Evolutionary conservation across 2,797 vertebrate genomes (phyloP).

Genomic region (Hydrolagus colliei): DNA sequence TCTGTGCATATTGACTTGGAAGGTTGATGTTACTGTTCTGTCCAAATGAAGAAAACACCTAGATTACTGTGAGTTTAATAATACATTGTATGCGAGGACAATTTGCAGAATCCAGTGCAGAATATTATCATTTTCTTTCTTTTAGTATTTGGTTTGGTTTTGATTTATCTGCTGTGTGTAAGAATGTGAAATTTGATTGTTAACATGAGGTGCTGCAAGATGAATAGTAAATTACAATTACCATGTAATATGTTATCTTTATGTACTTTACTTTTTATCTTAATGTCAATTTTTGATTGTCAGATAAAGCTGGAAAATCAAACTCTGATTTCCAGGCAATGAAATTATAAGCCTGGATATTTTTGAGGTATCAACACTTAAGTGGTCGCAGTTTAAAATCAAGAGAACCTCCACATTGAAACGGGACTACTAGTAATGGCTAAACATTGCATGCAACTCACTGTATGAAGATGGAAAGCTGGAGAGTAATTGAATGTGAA

Average conservation of each 20-base stretch:
- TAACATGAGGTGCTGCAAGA: neutral
- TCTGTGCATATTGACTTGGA: neutral
- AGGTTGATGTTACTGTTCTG: too few relatives aligned
- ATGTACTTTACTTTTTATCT: neutral
- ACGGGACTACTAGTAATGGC: conserved; percentile 41
- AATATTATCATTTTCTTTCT: neutral
- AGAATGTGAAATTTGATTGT: neutral
- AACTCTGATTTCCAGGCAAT: conserved; percentile 36
- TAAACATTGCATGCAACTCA: conserved; percentile 41
- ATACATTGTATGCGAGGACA: neutral
- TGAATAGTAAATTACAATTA: neutral
- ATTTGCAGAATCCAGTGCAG: neutral
- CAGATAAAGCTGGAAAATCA: conserved; percentile 38
- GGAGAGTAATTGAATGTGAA: conserved; percentile 40
- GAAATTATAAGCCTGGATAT: conserved; percentile 41
- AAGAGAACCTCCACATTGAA: conserved; percentile 37
- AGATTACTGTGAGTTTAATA: neutral
- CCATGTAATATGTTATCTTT: neutral
- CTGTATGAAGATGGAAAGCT: conserved; percentile 41
- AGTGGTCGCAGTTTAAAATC: conserved; percentile 33
- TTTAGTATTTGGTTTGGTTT: neutral
- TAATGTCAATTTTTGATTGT: neutral
- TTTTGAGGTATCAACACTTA: conserved; percentile 31
- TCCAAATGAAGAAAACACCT: neutral
- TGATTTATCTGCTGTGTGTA: neutral